phyloP scores from a whole-genome alignment of 2,113 vertebrate species.

The Pelmatolapia mariae region DNA sequence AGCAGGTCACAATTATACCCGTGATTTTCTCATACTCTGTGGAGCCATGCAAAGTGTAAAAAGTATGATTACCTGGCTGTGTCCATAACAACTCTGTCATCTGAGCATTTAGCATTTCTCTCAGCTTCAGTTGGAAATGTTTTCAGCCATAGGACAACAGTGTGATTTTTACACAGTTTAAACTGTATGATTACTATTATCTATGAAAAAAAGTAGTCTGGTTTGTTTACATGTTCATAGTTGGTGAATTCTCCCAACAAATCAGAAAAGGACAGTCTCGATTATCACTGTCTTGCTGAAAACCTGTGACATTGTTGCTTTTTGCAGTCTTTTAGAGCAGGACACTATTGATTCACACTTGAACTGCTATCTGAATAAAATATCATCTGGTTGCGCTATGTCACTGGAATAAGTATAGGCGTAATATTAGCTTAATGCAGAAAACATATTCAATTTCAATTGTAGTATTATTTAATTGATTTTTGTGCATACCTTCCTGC shows the following conservation, averaged over 20 bases:
- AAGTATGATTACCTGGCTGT: background rate
- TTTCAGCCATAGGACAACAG: background rate
- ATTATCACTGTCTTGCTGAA: background rate
- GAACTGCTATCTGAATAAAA: background rate
- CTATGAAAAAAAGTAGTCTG: background rate
- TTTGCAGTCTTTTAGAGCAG: background rate
- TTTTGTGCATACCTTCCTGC: background rate
- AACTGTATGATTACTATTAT: background rate
- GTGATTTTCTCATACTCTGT: background rate
- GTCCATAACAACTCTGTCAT: background rate
- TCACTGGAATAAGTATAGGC: background rate
- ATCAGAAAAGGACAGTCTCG: background rate
- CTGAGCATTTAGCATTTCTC: background rate
- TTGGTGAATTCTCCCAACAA: background rate
- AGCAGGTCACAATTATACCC: background rate
- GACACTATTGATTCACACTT: background rate
- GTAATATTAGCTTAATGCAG: background rate
- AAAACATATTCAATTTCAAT: background rate
- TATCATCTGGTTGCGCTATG: background rate
- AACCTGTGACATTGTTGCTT: background rate
- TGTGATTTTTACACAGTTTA: background rate
- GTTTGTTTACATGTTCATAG: background rate
- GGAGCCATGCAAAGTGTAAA: background rate
- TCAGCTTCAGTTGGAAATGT: background rate
- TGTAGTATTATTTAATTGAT: background rate